These are phyloP conservation scores for Leptinotarsa peninsularis DNA, from an alignment of 2,888 invertebrate species.

Conservation along the genomic window DNA sequence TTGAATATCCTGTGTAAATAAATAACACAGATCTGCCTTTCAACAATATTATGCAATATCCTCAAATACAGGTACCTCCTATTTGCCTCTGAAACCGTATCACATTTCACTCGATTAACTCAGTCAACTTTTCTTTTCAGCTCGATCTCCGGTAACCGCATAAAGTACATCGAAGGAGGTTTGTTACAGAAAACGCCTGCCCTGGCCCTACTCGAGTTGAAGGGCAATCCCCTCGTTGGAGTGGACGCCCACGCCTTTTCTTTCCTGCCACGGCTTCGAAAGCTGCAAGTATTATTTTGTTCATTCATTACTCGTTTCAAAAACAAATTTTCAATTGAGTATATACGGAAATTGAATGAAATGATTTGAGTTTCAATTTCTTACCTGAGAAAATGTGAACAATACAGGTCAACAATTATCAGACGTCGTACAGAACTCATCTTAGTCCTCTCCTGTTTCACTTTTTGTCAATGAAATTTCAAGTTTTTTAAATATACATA, in stretches of 20 bases:
- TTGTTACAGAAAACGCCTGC: slow-evolving; percentile 77
- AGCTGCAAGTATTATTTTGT: slow-evolving; percentile 77
- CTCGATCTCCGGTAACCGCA: slow-evolving; percentile 85
- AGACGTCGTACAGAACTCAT: too few species aligned
- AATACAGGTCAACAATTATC: too few species aligned
- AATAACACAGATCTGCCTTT: too few species aligned
- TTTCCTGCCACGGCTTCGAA: slow-evolving; percentile 81
- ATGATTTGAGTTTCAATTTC: too few species aligned
- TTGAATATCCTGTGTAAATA: too few species aligned
- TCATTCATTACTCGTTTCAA: slow-evolving; percentile 39
- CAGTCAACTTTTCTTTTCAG: slow-evolving; percentile 67
- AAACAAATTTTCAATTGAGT: background rate
- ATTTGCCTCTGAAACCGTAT: background rate
- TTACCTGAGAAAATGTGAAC: too few species aligned
- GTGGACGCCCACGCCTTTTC: slow-evolving; percentile 80
- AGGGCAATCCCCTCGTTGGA: slow-evolving; percentile 82
- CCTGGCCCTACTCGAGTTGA: slow-evolving; percentile 82
- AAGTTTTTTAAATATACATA: too few species aligned
- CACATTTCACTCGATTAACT: background rate
- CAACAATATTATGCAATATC: too few species aligned
- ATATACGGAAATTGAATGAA: too few species aligned
- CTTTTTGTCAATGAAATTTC: too few species aligned
- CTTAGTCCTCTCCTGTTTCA: too few species aligned
- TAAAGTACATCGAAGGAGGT: slow-evolving; percentile 79
- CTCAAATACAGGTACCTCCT: too few species aligned